Conservation (phyloP, 2,888 invertebrate species). For the Dasypogon diadema region DNA sequence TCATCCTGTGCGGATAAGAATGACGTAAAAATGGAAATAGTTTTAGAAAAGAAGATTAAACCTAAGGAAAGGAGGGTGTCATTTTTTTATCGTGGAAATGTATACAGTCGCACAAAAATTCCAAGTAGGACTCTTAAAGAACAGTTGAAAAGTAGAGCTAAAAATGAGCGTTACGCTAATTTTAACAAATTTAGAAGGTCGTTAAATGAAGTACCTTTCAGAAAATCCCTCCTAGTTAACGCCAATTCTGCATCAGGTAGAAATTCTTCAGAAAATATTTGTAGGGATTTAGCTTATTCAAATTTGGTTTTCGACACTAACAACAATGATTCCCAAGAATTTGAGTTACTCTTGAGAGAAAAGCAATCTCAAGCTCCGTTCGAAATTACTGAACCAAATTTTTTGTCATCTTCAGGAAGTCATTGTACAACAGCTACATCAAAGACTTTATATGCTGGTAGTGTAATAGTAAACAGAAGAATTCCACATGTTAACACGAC, state of each 20-base stretch:
- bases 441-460: constrained; percentile 61
- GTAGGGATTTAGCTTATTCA: neutral
- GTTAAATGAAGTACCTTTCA: constrained; percentile 49
- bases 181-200: constrained; percentile 59
- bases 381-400: constrained; percentile 59
- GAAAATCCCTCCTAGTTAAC: constrained; percentile 46
- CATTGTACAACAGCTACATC: constrained; percentile 11
- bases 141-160: constrained; percentile 58
- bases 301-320: neutral
- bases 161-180: constrained; percentile 58
- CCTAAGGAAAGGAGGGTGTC: constrained; percentile 56
- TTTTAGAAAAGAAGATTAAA: constrained; percentile 41
- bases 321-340: constrained; percentile 53
- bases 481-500: constrained; percentile 61
- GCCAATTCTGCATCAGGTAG: neutral
- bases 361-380: constrained; percentile 64
- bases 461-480: constrained; percentile 61
- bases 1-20: constrained; percentile 50
- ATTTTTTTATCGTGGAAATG: constrained; percentile 60
- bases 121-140: constrained; percentile 56
- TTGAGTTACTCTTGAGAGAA: constrained; percentile 61
- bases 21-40: constrained; percentile 23
- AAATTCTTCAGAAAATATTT: neutral
- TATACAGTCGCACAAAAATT: constrained; percentile 59
- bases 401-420: neutral